Conservation (phyloP, 2,888 invertebrate genomes). For the Agrochola circellaris region DNA sequence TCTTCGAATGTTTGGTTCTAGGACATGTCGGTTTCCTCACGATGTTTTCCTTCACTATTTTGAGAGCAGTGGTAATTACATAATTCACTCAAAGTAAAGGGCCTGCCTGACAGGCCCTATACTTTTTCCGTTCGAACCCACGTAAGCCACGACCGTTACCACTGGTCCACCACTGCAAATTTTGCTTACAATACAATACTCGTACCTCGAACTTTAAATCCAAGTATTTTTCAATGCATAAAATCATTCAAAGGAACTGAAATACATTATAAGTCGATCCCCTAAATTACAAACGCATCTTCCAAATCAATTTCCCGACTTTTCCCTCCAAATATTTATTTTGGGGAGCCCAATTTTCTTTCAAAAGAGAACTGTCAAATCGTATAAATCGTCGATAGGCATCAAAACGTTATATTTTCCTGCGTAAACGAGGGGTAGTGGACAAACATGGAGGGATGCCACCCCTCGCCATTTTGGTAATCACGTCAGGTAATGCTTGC, state of each 20-base stretch:
- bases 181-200: neutral
- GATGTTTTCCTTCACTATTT: too few relatives aligned
- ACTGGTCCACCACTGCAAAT: neutral
- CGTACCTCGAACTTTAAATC: neutral
- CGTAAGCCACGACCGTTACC: too few relatives aligned
- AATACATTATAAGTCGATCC: neutral
- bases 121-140: too few relatives aligned
- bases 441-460: constrained; percentile 70
- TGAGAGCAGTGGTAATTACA: too few relatives aligned
- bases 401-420: constrained; percentile 80
- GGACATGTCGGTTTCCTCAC: too few relatives aligned
- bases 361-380: constrained; percentile 77
- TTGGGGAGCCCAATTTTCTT: constrained; percentile 72
- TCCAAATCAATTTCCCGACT: constrained; percentile 54
- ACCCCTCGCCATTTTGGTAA: constrained; percentile 83
- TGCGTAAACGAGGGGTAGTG: constrained; percentile 77
- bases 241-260: neutral
- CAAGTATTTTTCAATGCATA: neutral
- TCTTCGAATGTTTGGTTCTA: too few relatives aligned
- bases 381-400: constrained; percentile 81
- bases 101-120: too few relatives aligned
- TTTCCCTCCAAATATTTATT: constrained; percentile 63
- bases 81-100: too few relatives aligned
- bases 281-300: constrained; percentile 37
- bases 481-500: constrained; percentile 87